A percentile compares a stretch with the other conserved stretches of the same genome.
phyloP scores from a whole-genome alignment of 2,888 invertebrate genomes.

The Lepidocyrtinus sp. region DNA sequence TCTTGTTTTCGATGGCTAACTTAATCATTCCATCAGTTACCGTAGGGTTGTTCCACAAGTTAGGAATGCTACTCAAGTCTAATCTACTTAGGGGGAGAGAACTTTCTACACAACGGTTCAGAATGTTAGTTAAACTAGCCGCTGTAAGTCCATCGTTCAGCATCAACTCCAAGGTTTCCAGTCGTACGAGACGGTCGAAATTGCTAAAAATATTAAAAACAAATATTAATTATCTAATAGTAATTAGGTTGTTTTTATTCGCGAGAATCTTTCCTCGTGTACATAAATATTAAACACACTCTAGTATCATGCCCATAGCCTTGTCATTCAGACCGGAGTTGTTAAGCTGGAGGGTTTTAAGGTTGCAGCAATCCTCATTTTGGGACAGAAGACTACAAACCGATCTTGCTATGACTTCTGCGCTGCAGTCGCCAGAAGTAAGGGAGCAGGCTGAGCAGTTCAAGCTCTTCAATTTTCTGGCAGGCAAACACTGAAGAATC shows the following conservation, averaged over 20 bases:
- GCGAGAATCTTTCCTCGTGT: neutral
- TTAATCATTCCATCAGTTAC: conserved; percentile 38
- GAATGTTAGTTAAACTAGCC: neutral
- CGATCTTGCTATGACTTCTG: conserved; percentile 31
- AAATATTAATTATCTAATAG: neutral
- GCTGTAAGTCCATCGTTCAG: conserved; percentile 31
- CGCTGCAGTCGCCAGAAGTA: conserved; percentile 2
- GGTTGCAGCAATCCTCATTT: conserved; percentile 57
- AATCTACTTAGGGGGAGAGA: conserved; percentile 26
- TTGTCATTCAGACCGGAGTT: conserved; percentile 49
- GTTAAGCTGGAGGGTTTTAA: conserved; percentile 40
- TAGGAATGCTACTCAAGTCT: conserved; percentile 48
- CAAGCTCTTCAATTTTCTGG: conserved; percentile 36
- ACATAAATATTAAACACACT: conserved; percentile 21
- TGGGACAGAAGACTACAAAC: conserved; percentile 34
- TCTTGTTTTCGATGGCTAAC: conserved; percentile 35
- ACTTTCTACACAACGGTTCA: neutral
- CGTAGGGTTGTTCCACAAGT: conserved; percentile 30
- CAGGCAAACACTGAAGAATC: conserved; percentile 41
- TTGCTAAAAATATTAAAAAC: conserved; percentile 40
- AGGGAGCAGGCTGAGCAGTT: conserved; percentile 41
- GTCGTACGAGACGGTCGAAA: conserved; percentile 54
- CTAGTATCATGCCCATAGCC: conserved; percentile 15
- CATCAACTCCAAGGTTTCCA: conserved; percentile 45
- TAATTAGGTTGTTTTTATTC: neutral